phyloP scores from a whole-genome alignment of 2,113 vertebrate species.

The Gymnobelideus leadbeateri region DNA sequence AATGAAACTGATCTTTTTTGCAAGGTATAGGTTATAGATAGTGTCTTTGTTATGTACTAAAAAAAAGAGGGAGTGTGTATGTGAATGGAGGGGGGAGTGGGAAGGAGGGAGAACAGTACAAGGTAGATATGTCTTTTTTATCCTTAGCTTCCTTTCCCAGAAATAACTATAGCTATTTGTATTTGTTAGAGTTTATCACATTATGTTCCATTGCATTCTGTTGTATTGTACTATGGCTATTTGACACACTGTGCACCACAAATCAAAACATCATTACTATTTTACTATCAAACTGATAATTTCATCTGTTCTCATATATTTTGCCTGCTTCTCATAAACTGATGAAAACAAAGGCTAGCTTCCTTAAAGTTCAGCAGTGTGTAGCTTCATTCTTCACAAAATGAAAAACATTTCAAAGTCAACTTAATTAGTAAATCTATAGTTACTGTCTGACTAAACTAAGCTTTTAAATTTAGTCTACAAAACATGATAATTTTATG shows the following conservation, averaged over 20 bases:
- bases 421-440: conserved; percentile 32
- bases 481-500: conserved; percentile 17
- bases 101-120: neutral
- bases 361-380: conserved; percentile 26
- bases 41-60: neutral
- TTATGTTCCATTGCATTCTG: neutral
- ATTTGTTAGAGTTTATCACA: neutral
- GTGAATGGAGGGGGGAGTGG: neutral
- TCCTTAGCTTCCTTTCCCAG: neutral
- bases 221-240: neutral
- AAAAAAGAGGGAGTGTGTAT: neutral
- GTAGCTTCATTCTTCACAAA: conserved; percentile 5
- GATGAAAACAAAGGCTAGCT: neutral
- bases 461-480: conserved; percentile 45
- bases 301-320: conserved; percentile 1
- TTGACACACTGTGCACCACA: neutral
- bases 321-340: conserved; percentile 10
- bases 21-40: neutral
- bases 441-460: conserved; percentile 34
- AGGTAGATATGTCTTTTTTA: neutral
- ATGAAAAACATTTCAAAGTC: conserved; percentile 33
- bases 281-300: neutral
- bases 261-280: neutral
- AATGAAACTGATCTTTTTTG: conserved; percentile 4
- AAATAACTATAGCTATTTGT: neutral